Conservation (phyloP, 2,113 vertebrate species). For the Gobius niger region DNA sequence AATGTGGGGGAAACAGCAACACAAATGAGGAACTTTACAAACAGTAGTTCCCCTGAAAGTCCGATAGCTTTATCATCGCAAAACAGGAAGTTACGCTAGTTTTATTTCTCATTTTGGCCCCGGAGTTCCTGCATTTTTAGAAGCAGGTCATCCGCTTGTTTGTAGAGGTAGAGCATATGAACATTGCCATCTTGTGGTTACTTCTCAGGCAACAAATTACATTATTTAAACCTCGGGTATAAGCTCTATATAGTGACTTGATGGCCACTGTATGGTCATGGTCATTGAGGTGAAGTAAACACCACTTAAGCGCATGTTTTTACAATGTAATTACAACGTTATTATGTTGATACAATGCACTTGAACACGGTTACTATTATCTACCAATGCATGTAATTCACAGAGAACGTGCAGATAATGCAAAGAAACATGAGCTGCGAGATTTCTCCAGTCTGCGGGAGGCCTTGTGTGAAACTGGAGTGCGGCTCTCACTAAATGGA, state of each 20-base stretch:
- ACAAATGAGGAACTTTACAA: conserved; percentile 54
- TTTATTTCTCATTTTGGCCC: conserved; percentile 68
- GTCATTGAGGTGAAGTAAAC: conserved; percentile 1
- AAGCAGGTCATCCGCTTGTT: conserved; percentile 44
- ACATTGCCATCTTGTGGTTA: conserved; percentile 80
- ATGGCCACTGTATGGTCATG: conserved; percentile 3
- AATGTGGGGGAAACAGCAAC: conserved; percentile 21
- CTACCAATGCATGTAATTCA: conserved; percentile 19
- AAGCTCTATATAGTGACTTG: neutral
- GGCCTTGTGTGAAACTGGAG: conserved; percentile 61
- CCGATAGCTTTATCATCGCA: neutral
- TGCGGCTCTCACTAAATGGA: conserved; percentile 58
- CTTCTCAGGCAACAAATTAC: conserved; percentile 31
- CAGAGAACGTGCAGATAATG: conserved; percentile 1
- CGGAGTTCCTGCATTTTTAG: conserved; percentile 51
- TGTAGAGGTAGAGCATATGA: conserved; percentile 56
- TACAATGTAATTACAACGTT: neutral
- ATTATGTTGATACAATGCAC: neutral
- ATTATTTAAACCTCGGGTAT: conserved; percentile 31
- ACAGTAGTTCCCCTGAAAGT: conserved; percentile 51
- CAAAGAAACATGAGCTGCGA: conserved; percentile 8
- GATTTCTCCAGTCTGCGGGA: conserved; percentile 20
- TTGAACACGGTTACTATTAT: neutral
- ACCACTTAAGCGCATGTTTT: neutral
- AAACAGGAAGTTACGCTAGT: conserved; percentile 59